Evolutionary conservation across 92 coral and sea anemone species (phyloP).

Genomic region (Bergia sp.): DNA sequence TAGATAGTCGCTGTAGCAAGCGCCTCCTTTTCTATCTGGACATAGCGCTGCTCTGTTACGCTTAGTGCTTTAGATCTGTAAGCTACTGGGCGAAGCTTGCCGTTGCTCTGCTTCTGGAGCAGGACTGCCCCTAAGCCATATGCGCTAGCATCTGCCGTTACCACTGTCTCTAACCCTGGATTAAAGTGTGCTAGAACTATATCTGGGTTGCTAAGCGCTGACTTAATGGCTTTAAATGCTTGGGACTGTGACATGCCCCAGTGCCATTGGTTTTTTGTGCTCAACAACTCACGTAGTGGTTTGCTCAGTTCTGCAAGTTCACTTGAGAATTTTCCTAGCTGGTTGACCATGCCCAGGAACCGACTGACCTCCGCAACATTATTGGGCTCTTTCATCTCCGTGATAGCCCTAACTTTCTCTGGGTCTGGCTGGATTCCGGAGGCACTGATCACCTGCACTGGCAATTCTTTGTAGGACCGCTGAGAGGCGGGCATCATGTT

Average conservation of each 20-base stretch:
- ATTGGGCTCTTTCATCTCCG: too few species aligned
- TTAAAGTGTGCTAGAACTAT: constrained; percentile 53
- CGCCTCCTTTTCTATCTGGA: constrained; percentile 14
- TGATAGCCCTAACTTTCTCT: too few species aligned
- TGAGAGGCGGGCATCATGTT: too few species aligned
- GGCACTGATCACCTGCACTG: too few species aligned
- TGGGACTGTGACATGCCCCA: constrained; percentile 54
- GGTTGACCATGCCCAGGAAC: constrained; percentile 55
- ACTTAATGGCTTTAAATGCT: constrained; percentile 57
- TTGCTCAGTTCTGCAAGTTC: constrained; percentile 54
- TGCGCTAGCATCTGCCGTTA: constrained; percentile 48
- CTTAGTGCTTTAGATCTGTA: constrained; percentile 41
- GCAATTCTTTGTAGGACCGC: too few species aligned
- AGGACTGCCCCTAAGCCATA: constrained; percentile 53
- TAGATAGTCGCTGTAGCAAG: constrained; percentile 17
- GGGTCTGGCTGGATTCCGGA: too few species aligned
- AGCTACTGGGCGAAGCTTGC: constrained; percentile 54
- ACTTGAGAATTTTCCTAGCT: constrained; percentile 39
- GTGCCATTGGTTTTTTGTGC: constrained; percentile 46
- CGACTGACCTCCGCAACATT: too few species aligned
- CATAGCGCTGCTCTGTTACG: constrained; percentile 46
- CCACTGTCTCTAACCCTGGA: constrained; percentile 51
- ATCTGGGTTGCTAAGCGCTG: constrained; percentile 46
- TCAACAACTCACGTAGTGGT: constrained; percentile 58
- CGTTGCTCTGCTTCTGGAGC: constrained; percentile 39